Evolutionary conservation across 2,113 vertebrate species (phyloP).

Genomic region (Etheostoma spectabile): DNA sequence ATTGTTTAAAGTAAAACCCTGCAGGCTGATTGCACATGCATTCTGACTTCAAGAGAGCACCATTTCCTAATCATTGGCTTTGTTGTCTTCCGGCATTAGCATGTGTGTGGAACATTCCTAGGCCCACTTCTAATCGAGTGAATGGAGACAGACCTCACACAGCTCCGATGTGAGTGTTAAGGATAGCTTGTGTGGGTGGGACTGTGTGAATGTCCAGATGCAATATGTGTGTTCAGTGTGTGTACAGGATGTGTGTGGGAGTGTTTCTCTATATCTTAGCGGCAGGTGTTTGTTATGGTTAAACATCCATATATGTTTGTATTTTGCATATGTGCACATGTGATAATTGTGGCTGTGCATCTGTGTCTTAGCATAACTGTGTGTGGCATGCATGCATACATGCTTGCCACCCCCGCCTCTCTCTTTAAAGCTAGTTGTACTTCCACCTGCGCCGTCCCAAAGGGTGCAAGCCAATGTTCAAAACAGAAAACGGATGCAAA

Average conservation of each 20-base stretch:
- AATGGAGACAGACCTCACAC: slow-evolving; percentile 50
- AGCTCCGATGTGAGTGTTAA: slow-evolving; percentile 42
- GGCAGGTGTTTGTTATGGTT: slow-evolving; percentile 47
- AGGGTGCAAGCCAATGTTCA: slow-evolving; percentile 47
- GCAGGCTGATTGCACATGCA: slow-evolving; percentile 65
- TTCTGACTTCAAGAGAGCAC: slow-evolving; percentile 54
- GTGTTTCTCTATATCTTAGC: slow-evolving; percentile 42
- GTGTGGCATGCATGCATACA: slow-evolving; percentile 42
- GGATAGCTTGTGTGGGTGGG: slow-evolving; percentile 49
- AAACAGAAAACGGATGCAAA: slow-evolving; percentile 55
- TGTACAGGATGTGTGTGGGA: slow-evolving; percentile 51
- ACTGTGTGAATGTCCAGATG: slow-evolving; percentile 18
- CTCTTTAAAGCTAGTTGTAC: slow-evolving; percentile 31
- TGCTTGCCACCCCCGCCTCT: neutral
- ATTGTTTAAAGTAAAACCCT: slow-evolving; percentile 69
- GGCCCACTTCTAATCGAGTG: slow-evolving; percentile 41
- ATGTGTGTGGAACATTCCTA: slow-evolving; percentile 51
- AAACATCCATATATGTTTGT: slow-evolving; percentile 38
- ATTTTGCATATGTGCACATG: slow-evolving; percentile 52
- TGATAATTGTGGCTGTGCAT: slow-evolving; percentile 26
- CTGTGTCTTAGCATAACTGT: slow-evolving; percentile 38
- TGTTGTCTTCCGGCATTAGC: slow-evolving; percentile 76
- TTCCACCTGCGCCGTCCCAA: slow-evolving; percentile 48
- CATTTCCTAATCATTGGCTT: slow-evolving; percentile 55
- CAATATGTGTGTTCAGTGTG: slow-evolving; percentile 24